Conservation (phyloP, 2,797 vertebrate species). For the Percopsis omiscomaycus region DNA sequence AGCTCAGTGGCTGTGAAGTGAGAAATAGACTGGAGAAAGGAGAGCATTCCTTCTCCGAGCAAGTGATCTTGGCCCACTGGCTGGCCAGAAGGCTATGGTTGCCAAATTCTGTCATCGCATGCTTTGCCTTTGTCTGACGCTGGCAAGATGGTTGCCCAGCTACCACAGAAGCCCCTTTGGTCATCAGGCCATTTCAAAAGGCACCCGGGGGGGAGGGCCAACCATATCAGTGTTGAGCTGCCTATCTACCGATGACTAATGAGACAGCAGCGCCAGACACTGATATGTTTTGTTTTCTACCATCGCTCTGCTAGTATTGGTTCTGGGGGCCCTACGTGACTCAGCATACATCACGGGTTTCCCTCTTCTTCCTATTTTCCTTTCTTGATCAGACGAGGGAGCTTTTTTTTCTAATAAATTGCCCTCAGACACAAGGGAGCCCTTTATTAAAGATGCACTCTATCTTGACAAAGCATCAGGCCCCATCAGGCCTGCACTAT, state of each 20-base stretch:
- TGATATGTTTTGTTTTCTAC: slow-evolving; percentile 13
- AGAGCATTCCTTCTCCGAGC: slow-evolving; percentile 6
- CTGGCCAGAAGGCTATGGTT: slow-evolving; percentile 9
- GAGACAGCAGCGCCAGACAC: slow-evolving; percentile 10
- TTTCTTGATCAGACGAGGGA: slow-evolving; percentile 22
- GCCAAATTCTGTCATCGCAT: slow-evolving; percentile 21
- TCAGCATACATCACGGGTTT: slow-evolving; percentile 34
- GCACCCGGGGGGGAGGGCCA: slow-evolving; percentile 21
- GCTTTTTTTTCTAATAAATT: slow-evolving; percentile 42
- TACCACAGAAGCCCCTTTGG: slow-evolving; percentile 28
- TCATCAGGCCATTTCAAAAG: slow-evolving; percentile 28
- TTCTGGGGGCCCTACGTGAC: slow-evolving; percentile 37
- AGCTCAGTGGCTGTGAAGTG: not conserved
- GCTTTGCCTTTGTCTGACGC: slow-evolving; percentile 24
- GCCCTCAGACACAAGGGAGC: slow-evolving; percentile 33
- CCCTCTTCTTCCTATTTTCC: slow-evolving; percentile 32
- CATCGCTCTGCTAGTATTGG: slow-evolving; percentile 28
- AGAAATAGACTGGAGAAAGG: slow-evolving; percentile 4
- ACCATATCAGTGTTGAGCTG: slow-evolving; percentile 17
- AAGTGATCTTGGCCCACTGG: slow-evolving; percentile 4
- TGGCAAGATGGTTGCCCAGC: slow-evolving; percentile 37
- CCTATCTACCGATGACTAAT: slow-evolving; percentile 4
- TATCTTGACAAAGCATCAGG: slow-evolving; percentile 66
- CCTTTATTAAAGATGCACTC: slow-evolving; percentile 56
- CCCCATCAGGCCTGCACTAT: slow-evolving; percentile 47